Evolutionary conservation across 2,888 invertebrate species (phyloP).

Genomic region (Drosophila anomelani): DNA sequence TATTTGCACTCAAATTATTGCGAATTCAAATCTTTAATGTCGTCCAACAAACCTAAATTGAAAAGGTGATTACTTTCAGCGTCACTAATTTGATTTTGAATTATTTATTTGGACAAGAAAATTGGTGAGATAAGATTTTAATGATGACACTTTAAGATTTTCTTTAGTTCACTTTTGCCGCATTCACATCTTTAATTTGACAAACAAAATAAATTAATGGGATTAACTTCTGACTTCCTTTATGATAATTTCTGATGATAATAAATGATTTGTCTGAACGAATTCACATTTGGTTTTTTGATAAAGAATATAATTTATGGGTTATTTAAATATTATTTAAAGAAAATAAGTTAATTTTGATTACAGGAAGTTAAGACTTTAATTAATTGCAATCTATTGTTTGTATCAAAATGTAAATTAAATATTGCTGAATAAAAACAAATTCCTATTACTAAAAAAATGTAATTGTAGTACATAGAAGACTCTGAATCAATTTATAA

Average conservation of each 20-base stretch:
- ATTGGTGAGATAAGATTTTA: constrained; percentile 24
- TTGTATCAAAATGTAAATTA: too few species aligned
- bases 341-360: not conserved
- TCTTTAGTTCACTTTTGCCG: constrained; percentile 3
- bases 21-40: constrained; percentile 16
- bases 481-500: not conserved
- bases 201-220: constrained; percentile 20
- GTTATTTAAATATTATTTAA: not conserved
- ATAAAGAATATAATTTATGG: constrained; percentile 2
- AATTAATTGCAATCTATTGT: not conserved
- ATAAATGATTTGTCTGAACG: not conserved
- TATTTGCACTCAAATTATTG: constrained; percentile 5
- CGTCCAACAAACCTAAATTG: constrained; percentile 8
- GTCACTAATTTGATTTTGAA: constrained; percentile 19
- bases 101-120: constrained; percentile 27
- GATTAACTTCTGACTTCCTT: not conserved
- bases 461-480: not conserved
- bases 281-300: not conserved
- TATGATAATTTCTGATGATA: not conserved
- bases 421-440: too few species aligned
- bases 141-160: constrained; percentile 10
- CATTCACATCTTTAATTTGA: constrained; percentile 20
- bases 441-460: too few species aligned
- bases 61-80: not conserved
- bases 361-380: too few species aligned